phyloP scores from a whole-genome alignment of 1,140 invertebrate genomes.

The Druon quercuslanigerum region DNA sequence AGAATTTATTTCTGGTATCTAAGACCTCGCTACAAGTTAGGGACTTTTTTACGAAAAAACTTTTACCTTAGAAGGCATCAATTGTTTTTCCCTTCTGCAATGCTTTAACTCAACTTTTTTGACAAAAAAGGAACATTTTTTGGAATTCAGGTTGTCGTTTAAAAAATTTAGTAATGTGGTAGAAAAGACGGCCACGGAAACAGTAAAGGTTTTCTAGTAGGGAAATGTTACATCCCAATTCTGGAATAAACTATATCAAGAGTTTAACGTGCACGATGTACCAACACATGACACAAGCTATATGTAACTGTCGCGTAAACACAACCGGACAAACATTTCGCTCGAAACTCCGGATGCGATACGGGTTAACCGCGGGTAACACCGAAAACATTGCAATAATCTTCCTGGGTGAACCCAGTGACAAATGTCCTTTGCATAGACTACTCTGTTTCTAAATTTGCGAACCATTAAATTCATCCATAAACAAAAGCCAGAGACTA shows the following conservation, averaged over 20 bases:
- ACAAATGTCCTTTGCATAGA: conserved; percentile 21
- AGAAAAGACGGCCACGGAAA: neutral
- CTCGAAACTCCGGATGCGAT: conserved; percentile 26
- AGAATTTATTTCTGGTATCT: no score
- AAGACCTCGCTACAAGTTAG: no score
- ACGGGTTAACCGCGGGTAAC: conserved; percentile 24
- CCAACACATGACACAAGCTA: neutral
- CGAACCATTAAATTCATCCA: conserved; percentile 10
- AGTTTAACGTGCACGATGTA: conserved; percentile 14
- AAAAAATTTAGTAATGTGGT: neutral
- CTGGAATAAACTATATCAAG: conserved; percentile 18
- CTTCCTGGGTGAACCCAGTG: conserved; percentile 10
- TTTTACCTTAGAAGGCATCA: no score
- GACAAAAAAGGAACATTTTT: no score
- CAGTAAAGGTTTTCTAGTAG: neutral
- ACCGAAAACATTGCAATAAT: conserved; percentile 28
- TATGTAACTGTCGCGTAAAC: conserved; percentile 29
- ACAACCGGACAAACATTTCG: conserved; percentile 14
- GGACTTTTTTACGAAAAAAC: no score
- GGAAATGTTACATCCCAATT: neutral
- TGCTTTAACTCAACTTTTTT: no score
- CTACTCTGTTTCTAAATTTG: conserved; percentile 30
- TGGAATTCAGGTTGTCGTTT: neutral
- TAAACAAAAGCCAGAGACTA: neutral
- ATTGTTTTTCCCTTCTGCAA: no score